phyloP scores from a whole-genome alignment of 2,113 vertebrate species.

The Rallus limicola region DNA sequence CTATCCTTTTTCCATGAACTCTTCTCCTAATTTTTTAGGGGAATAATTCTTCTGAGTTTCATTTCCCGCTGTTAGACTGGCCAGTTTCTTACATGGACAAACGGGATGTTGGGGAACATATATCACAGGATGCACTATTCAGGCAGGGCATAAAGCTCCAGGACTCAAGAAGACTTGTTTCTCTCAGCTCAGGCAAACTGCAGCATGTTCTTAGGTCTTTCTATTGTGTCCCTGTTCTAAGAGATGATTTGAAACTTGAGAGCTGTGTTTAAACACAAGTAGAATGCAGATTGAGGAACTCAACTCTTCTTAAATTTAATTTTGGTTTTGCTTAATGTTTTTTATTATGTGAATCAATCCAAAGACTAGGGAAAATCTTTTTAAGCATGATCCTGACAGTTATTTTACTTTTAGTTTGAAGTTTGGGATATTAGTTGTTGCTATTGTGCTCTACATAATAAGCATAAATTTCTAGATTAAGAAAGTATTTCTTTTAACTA shows the following conservation, averaged over 20 bases:
- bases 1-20: not conserved
- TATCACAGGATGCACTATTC: not conserved
- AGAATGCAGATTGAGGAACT: not conserved
- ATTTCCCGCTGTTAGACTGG: not conserved
- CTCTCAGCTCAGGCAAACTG: not conserved
- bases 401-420: not conserved
- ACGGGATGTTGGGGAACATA: not conserved
- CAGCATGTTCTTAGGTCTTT: not conserved
- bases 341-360: not conserved
- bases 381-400: not conserved
- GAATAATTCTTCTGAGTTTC: not conserved
- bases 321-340: not conserved
- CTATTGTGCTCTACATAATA: not conserved
- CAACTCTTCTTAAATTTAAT: not conserved
- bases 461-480: not conserved
- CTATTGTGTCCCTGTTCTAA: not conserved
- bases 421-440: not conserved
- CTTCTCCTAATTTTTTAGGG: not conserved
- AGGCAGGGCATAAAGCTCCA: not conserved
- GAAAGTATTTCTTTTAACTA: not conserved
- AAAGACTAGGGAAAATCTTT: not conserved
- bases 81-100: not conserved
- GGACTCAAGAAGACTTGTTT: not conserved
- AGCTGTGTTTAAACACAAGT: not conserved
- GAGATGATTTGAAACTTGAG: not conserved